Evolutionary conservation across 1,140 invertebrate species (phyloP), one percentile per base, ranked within the genome.

Genomic region (Drosophila seguyi): DNA sequence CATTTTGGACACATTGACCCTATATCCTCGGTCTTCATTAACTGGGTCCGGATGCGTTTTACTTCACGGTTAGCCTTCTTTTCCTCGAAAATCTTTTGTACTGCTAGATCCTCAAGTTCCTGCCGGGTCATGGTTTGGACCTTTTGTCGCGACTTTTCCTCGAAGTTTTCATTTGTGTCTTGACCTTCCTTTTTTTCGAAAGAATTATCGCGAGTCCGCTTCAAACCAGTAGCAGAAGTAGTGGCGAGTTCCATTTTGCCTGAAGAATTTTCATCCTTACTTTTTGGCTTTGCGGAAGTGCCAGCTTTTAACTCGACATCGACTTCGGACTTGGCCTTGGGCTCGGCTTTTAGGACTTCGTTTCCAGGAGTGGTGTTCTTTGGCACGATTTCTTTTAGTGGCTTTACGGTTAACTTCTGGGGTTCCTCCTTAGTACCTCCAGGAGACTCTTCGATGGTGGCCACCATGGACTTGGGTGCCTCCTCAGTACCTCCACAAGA

Each of bases 31-130:
- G n/a, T 94, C 29, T 93, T 93, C 67, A 95, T 94, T 4, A 95
- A 90, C 83, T 95, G 94, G 20, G 94, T 92, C 58, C 95, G 94
- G 41, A 96, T 93, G 78, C 95, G 95, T 22, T 95, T 95, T 50
- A 96, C 94, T 81, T 95, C 95, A 83, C 95, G 95, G 60, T 94
- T 94, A 81, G 96, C 94, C 8, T 95, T 93, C 31, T 96, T 94
- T 13, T 94, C 94, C 92, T 97, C 96, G 20, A 95, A 95, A 16
- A 96, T 94, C 93, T 96, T 96, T 73, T 96, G 93, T 60, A 96
- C 92, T 63, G 95, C 94, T 72, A 96, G 93, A 78, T 96, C 96
- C 93, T 97, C 95, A 25, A 97, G 86, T 88, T 96, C 95, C 71
- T 95, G 92, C 62, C 94, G 92, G 11, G 94, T 93, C 93, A 95